phyloP scores from a whole-genome alignment of 2,797 vertebrate genomes.

The Salmo trutta region DNA sequence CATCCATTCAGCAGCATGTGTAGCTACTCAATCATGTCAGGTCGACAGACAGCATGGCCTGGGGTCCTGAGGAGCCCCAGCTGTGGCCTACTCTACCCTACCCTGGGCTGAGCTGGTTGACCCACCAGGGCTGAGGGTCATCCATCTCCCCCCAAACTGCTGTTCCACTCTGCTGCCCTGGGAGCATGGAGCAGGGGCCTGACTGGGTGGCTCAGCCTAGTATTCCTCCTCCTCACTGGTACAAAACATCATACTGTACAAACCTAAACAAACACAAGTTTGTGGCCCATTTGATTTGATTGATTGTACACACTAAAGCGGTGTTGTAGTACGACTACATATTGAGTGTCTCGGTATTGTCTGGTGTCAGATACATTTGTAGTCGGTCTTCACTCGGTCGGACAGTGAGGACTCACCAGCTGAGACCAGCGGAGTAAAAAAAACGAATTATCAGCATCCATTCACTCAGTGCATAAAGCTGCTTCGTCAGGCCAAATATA shows the following conservation, averaged over 20 bases:
- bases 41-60: slow-evolving; percentile 46
- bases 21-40: slow-evolving; percentile 57
- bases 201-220: slow-evolving; percentile 20
- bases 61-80: slow-evolving; percentile 54
- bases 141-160: slow-evolving; percentile 51
- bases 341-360: not conserved
- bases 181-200: slow-evolving; percentile 53
- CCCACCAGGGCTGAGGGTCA: slow-evolving; percentile 37
- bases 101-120: slow-evolving; percentile 48
- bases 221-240: slow-evolving; percentile 14
- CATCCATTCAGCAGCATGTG: slow-evolving; percentile 58
- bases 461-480: too few species aligned
- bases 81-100: slow-evolving; percentile 43
- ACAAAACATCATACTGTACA: slow-evolving; percentile 48
- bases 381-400: too few species aligned
- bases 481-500: too few species aligned
- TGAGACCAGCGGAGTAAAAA: too few species aligned
- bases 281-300: slow-evolving; percentile 35
- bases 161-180: slow-evolving; percentile 54
- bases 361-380: too few species aligned
- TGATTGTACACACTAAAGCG: slow-evolving; percentile 6
- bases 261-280: slow-evolving; percentile 40
- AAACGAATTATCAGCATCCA: too few species aligned
- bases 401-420: too few species aligned
- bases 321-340: not conserved